Evolutionary conservation across 1,140 invertebrate genomes (phyloP), one percentile per base, ranked within the genome.

Genomic region (Drosophila bocqueti): DNA sequence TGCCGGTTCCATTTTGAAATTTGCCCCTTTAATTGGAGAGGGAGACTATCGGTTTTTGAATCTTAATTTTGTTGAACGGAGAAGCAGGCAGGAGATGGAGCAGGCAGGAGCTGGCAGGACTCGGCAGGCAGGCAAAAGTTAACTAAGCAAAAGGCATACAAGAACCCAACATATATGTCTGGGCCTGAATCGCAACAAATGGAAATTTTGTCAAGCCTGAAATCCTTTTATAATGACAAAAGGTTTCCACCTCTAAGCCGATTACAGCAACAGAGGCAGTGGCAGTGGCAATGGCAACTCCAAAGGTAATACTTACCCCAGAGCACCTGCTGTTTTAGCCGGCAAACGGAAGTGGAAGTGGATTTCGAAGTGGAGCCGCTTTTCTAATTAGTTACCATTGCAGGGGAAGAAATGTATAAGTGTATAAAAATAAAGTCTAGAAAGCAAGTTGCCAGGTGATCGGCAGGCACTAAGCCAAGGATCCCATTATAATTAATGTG

Each of bases 221-320:
- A 89, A 89, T 89, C 85, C 85, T 85, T 89, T 89, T 89, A 90
- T 89, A 89, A 89, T 89, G 85, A 89, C 85, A 89, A 89, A 89
- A 90, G 85, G 85, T 89, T 89, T 89, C 85, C 85, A 89, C 85
- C 85, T 89, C 79, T 89, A 89, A 89, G 85, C 85, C 85, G 85
- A 89, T 89, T 89, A 90, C 85, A 79, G 78, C 75, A 79, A 79
- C 66, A 69, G 26, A 26, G 26, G 26, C 26, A 26, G 26, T 26
- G 26, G 26, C 26, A 50, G 47, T n/a, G 46, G 38, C 71, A 72
- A 34, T 50, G 13, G 18, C 55, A 61, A 42, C 57, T 66, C 29
- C 36, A 34, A 43, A 40, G 52, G 74, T 63, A 60, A 72, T 63
- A 63, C 79, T 74, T 65, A 46, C 45, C 36, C 4, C 10, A 26